These are phyloP conservation scores for Isoperla grammatica DNA, from an alignment of 2,888 invertebrate genomes.

Conservation along the genomic window DNA sequence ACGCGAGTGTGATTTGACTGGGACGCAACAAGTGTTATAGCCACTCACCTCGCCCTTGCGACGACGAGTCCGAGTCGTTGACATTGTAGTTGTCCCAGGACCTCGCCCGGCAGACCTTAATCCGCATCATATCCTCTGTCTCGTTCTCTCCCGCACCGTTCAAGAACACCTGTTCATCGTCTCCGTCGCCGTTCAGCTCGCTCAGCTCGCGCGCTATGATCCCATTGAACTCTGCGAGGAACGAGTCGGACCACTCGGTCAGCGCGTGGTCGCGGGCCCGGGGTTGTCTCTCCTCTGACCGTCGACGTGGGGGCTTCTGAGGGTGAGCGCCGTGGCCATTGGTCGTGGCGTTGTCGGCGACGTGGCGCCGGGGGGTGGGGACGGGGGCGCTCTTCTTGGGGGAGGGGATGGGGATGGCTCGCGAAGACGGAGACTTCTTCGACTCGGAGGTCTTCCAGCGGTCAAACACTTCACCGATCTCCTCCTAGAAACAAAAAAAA, in stretches of 20 bases:
- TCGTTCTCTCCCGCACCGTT: background rate
- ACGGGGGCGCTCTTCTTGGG: slow-evolving; percentile 9
- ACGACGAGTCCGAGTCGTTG: background rate
- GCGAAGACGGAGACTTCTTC: slow-evolving; percentile 2
- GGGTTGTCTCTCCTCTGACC: background rate
- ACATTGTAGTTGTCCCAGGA: slow-evolving; percentile 22
- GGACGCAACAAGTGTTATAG: too few species aligned
- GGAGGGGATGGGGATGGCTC: slow-evolving; percentile 20
- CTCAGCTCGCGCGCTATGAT: slow-evolving; percentile 35
- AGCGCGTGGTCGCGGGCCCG: background rate
- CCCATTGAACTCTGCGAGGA: slow-evolving; percentile 36
- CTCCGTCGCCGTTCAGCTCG: slow-evolving; percentile 12
- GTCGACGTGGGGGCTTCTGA: background rate
- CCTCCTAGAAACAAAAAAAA: slow-evolving; percentile 38
- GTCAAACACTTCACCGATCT: slow-evolving; percentile 41
- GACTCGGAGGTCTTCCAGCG: slow-evolving; percentile 35
- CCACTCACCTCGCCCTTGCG: background rate
- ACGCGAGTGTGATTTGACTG: too few species aligned
- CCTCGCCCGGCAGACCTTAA: slow-evolving; percentile 15
- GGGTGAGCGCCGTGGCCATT: slow-evolving; percentile 12
- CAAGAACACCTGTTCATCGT: slow-evolving; percentile 13
- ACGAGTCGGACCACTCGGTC: slow-evolving; percentile 34
- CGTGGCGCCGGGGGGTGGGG: background rate
- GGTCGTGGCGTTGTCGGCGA: slow-evolving; percentile 16
- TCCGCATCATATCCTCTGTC: slow-evolving; percentile 18